Percentiles rank a stretch among this genome's conserved stretches.
Conservation (phyloP, 2,113 vertebrate species). For the Camelus bactrianus region DNA sequence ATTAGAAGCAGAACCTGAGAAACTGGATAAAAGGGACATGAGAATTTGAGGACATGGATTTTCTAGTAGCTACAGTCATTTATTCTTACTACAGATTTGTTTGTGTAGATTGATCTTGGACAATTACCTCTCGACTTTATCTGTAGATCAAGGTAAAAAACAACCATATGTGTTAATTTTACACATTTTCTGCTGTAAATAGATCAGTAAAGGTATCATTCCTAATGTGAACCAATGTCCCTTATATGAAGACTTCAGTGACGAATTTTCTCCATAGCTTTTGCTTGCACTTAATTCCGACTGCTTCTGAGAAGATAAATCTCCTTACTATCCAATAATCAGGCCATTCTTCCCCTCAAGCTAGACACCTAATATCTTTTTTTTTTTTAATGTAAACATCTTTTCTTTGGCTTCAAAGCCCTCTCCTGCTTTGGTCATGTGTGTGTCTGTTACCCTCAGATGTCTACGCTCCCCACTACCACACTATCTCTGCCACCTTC, state of each 20-base stretch:
- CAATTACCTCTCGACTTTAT: constrained; percentile 1
- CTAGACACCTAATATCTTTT: not conserved
- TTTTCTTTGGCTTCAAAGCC: not conserved
- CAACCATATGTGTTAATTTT: not conserved
- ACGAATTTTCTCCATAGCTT: constrained; percentile 3
- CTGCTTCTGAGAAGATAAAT: not conserved
- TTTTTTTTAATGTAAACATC: not conserved
- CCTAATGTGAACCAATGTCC: not conserved
- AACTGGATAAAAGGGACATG: not conserved
- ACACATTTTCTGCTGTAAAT: not conserved
- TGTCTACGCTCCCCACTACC: not conserved
- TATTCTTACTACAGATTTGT: constrained; percentile 12
- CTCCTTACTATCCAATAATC: not conserved
- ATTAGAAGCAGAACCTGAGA: not conserved
- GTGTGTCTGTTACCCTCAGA: not conserved
- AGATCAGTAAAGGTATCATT: not conserved
- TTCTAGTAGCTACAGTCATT: not conserved
- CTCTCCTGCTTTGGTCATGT: not conserved
- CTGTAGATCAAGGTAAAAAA: not conserved
- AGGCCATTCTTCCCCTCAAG: constrained; percentile 37
- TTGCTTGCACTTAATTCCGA: constrained; percentile 47
- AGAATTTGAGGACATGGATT: not conserved
- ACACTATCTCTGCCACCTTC: not conserved
- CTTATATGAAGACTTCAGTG: not conserved
- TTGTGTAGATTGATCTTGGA: not conserved